These are phyloP conservation scores for Myiozetetes cayanensis DNA, from an alignment of 2,113 vertebrate species.

Conservation along the genomic window DNA sequence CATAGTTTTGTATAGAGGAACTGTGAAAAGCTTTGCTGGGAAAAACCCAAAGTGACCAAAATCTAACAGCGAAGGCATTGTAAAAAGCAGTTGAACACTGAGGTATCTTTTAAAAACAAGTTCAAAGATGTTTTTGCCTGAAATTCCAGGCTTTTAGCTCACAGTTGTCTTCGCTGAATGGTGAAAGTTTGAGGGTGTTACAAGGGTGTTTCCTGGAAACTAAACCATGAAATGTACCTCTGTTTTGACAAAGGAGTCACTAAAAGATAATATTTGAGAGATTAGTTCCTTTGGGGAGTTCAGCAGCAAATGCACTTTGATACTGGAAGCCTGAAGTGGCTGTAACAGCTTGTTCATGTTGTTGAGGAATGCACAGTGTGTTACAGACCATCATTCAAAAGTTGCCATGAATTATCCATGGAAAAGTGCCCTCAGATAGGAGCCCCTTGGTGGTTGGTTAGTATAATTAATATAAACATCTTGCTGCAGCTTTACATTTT, in stretches of 20 bases:
- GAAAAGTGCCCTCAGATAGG: slow-evolving; percentile 26
- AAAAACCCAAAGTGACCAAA: not conserved
- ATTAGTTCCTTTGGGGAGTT: not conserved
- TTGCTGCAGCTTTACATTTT: slow-evolving; percentile 30
- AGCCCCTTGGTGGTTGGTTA: slow-evolving; percentile 50
- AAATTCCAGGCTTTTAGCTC: not conserved
- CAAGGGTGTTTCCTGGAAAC: not conserved
- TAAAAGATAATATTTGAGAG: not conserved
- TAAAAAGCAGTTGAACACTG: not conserved
- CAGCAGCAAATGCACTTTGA: not conserved
- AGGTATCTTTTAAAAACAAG: not conserved
- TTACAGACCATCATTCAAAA: slow-evolving; percentile 17
- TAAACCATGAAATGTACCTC: not conserved
- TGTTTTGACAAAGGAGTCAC: not conserved
- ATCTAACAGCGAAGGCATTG: not conserved
- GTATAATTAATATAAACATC: slow-evolving; percentile 59
- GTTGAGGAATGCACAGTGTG: not conserved
- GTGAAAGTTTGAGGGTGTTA: not conserved
- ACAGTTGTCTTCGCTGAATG: not conserved
- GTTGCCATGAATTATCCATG: slow-evolving; percentile 44
- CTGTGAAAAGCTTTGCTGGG: not conserved
- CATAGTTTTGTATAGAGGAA: not conserved
- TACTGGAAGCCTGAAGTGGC: not conserved
- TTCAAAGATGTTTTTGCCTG: not conserved
- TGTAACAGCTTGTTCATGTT: not conserved